These are phyloP conservation scores for Stomatorhinus ivindoensis DNA, from an alignment of 2,113 vertebrate species.

Conservation along the genomic window DNA sequence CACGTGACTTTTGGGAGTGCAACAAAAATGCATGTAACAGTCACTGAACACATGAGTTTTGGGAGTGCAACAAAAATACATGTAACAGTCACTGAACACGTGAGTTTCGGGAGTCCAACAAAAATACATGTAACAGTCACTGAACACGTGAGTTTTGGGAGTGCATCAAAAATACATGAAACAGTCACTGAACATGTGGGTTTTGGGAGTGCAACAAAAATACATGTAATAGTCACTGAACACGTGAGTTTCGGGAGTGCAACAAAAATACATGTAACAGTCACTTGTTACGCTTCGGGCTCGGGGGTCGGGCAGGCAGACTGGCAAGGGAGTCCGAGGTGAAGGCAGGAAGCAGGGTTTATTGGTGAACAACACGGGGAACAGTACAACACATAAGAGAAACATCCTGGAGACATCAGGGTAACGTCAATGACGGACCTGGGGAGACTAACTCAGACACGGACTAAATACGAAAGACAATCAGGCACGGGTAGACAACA, in stretches of 20 bases:
- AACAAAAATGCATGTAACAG: background rate
- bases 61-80: background rate
- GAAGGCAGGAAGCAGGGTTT: too few relatives aligned
- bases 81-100: background rate
- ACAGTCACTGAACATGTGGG: background rate
- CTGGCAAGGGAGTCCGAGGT: too few relatives aligned
- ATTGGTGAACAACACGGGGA: too few relatives aligned
- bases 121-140: background rate
- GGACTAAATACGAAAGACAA: too few relatives aligned
- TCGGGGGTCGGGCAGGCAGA: too few relatives aligned
- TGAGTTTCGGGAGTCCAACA: background rate
- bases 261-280: background rate
- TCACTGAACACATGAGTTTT: background rate
- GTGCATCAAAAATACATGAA: background rate
- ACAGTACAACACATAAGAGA: too few relatives aligned
- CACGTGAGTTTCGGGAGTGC: background rate
- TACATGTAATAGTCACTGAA: background rate
- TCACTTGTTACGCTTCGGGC: too few relatives aligned
- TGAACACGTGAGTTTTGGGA: background rate
- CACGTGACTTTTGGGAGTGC: background rate
- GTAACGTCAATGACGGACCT: too few relatives aligned
- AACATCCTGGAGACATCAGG: too few relatives aligned
- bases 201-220: background rate
- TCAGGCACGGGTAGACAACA: too few relatives aligned
- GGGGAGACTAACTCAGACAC: too few relatives aligned